phyloP scores from a whole-genome alignment of 2,888 invertebrate species.

The Lochmaea crataegi region DNA sequence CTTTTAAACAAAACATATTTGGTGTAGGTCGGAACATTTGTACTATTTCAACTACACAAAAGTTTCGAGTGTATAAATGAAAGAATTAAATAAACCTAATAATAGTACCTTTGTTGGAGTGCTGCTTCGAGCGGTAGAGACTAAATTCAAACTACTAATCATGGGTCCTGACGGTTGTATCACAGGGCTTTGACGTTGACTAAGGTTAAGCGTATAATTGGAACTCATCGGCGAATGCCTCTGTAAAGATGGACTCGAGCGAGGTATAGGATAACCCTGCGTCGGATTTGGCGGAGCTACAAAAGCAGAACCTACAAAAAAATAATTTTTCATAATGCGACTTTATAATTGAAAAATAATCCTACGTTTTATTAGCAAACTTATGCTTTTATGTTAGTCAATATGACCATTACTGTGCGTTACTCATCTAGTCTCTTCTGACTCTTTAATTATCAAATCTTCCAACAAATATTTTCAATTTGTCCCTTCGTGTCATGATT shows the following conservation, averaged over 20 bases:
- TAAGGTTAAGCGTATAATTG: conserved; percentile 59
- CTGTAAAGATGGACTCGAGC: conserved; percentile 70
- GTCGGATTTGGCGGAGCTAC: conserved; percentile 56
- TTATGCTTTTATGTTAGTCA: no score
- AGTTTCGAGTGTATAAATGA: no score
- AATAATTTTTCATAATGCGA: not conserved
- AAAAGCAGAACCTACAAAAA: conserved; percentile 47
- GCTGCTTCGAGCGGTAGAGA: conserved; percentile 52
- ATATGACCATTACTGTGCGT: no score
- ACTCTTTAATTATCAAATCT: no score
- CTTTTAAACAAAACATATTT: no score
- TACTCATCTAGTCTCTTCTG: no score
- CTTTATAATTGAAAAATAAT: not conserved
- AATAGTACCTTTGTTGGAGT: conserved; percentile 40
- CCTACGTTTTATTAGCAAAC: no score
- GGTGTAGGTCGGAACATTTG: no score
- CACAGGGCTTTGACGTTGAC: conserved; percentile 62
- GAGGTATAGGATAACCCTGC: conserved; percentile 59
- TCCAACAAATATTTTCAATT: no score
- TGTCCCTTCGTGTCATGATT: no score
- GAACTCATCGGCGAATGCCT: conserved; percentile 66
- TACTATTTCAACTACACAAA: no score
- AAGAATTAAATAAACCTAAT: no score
- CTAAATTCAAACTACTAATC: conserved; percentile 55
- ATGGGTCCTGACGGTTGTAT: conserved; percentile 63